Conservation (phyloP, 2,113 vertebrate genomes). For the Sinocyclocheilus maitianheensis region DNA sequence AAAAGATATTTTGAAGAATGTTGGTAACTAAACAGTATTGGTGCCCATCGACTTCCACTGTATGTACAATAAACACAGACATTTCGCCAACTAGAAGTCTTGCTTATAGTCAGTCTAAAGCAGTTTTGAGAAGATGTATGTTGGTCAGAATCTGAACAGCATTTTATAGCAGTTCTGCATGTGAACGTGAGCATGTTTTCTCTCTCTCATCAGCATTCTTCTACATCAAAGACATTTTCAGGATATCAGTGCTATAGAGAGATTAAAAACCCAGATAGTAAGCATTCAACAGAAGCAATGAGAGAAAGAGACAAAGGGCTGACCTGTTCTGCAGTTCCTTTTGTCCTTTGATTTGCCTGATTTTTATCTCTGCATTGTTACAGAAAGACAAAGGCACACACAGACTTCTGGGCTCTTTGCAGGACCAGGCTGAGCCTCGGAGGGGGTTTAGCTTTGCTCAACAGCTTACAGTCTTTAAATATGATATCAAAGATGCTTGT, state of each 20-base stretch:
- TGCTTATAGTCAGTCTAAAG: background rate
- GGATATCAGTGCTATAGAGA: constrained; percentile 45
- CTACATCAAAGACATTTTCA: constrained; percentile 35
- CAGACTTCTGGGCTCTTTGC: constrained; percentile 36
- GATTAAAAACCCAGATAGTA: constrained; percentile 24
- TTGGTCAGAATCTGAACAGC: background rate
- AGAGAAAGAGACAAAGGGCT: constrained; percentile 9
- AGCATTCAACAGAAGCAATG: background rate
- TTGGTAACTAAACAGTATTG: too few relatives aligned
- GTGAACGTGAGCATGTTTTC: background rate
- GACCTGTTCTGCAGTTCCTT: constrained; percentile 35
- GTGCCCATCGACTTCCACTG: background rate
- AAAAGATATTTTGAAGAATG: too few relatives aligned
- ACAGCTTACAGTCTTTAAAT: background rate
- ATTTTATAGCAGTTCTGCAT: background rate
- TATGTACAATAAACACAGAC: background rate
- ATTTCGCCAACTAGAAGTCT: background rate
- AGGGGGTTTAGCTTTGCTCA: constrained; percentile 26
- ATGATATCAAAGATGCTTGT: background rate
- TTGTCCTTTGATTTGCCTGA: constrained; percentile 48
- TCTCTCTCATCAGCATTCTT: constrained; percentile 22
- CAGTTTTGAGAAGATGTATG: background rate
- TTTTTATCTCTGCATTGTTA: constrained; percentile 51
- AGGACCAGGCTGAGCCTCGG: background rate
- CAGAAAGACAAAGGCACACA: constrained; percentile 40